Base-by-base conservation (phyloP, 1,140 invertebrate species). In the Meloidogyne floridensis region DNA sequence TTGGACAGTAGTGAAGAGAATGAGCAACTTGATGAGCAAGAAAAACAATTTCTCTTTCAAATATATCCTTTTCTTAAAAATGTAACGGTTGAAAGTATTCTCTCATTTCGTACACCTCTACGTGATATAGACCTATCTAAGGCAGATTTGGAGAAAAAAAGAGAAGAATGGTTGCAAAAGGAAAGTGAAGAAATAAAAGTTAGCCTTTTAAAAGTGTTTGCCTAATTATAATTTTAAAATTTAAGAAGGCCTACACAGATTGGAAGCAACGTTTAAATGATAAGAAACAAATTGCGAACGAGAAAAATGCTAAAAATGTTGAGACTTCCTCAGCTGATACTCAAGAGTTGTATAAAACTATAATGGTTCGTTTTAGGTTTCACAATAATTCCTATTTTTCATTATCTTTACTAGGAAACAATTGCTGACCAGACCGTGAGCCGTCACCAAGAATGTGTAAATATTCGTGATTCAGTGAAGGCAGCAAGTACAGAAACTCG, bases 221-320 rank as follows among this genome's bases (percentile, higher is more conserved):
- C 6, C 4, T n/a, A 15, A 15, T 4, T 8, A 53, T 53, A 53
- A 53, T 53, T 53, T 11, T 54, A 11, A 3, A 54, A 54, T 11
- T 65, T n/a, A n/a, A 65, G 59, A 65, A 65, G n/a, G 59, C 59
- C 7, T 65, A 65, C n/a, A n/a, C 59, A 6, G 59, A 65, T 7
- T 65, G 59, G 59, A 65, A 65, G n/a, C 59, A 65, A 65, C 15
- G n/a, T 65, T 65, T 65, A 65, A 65, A n/a, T 65, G n/a, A n/a
- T 8, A 65, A 65, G n/a, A 65, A 65, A n/a, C 59, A 65, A 65
- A 65, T 65, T n/a, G 15, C 15, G 6, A 65, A n/a, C 6, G n/a
- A 18, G 5, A n/a, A 65, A n/a, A 65, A 65, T 65, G 59, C 15
- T n/a, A 4, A 65, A n/a, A 65, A 65, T n/a, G 15, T 65, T 15